Evolutionary conservation across 23 tunicate genomes (phyloP).

Genomic region (Phallusia fumigata): DNA sequence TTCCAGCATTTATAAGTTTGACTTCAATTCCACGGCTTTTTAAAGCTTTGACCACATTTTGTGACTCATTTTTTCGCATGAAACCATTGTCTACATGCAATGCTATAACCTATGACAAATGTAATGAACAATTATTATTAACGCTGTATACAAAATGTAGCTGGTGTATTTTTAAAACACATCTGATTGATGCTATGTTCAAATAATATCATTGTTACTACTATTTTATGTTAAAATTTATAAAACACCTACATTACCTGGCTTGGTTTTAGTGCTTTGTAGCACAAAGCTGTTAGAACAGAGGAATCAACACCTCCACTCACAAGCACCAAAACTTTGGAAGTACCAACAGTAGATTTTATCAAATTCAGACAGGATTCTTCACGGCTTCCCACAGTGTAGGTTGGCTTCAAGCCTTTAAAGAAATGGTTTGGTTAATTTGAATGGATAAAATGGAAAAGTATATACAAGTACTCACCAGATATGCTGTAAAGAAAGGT

Average conservation of each 20-base stretch:
- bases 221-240: too few species aligned
- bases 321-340: conserved; percentile 89
- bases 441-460: neutral
- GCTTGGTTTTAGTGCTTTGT: conserved; percentile 63
- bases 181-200: too few species aligned
- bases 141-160: too few species aligned
- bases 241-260: conserved; percentile 45
- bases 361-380: conserved; percentile 64
- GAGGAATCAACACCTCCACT: conserved; percentile 98
- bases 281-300: conserved; percentile 80
- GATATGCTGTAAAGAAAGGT: conserved; percentile 82
- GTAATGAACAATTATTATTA: too few species aligned
- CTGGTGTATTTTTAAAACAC: too few species aligned
- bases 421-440: neutral
- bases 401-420: conserved; percentile 66
- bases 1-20: conserved; percentile 69
- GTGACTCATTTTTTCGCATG: conserved; percentile 93
- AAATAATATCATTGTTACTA: too few species aligned
- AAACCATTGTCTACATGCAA: conserved; percentile 97
- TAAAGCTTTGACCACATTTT: conserved; percentile 67
- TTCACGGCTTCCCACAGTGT: conserved; percentile 65
- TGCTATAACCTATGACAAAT: conserved; percentile 62
- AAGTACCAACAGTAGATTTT: conserved; percentile 48
- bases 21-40: conserved; percentile 55
- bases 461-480: conserved; percentile 25